A percentile compares a stretch with the other conserved stretches of the same genome.
phyloP scores from a whole-genome alignment of 1,140 invertebrate species.

The Aleiodes sp. region DNA sequence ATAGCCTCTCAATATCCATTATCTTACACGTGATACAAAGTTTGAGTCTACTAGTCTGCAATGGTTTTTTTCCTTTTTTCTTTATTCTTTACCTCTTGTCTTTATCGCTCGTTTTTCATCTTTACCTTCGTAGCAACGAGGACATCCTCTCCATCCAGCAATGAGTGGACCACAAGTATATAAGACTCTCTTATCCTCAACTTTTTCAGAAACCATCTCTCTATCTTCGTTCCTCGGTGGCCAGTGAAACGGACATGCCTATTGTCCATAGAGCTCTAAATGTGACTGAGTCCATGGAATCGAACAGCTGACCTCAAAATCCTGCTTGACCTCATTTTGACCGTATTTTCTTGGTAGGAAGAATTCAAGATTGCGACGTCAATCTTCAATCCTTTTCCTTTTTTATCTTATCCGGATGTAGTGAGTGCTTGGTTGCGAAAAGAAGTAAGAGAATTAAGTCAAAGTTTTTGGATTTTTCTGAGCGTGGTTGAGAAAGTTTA shows the following conservation, averaged over 20 bases:
- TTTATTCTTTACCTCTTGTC: not conserved
- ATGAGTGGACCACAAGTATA: slow-evolving; percentile 31
- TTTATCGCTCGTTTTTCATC: not conserved
- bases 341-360: not conserved
- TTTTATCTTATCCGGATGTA: slow-evolving; percentile 5
- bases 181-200: slow-evolving; percentile 30
- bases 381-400: too few species aligned
- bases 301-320: slow-evolving; percentile 23
- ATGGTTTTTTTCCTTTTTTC: not conserved
- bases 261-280: not conserved
- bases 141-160: slow-evolving; percentile 22
- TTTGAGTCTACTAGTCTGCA: slow-evolving; percentile 28
- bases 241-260: not conserved
- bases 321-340: slow-evolving; percentile 16
- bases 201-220: slow-evolving; percentile 9
- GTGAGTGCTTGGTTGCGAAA: not conserved
- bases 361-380: too few species aligned
- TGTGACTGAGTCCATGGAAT: slow-evolving; percentile 18
- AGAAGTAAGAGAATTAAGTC: too few species aligned
- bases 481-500: too few species aligned
- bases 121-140: not conserved
- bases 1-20: slow-evolving; percentile 37
- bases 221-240: not conserved
- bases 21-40: slow-evolving; percentile 28
- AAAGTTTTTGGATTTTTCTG: too few species aligned